Base-by-base conservation (phyloP, 2,888 invertebrate genomes). In the Netelia virgata region DNA sequence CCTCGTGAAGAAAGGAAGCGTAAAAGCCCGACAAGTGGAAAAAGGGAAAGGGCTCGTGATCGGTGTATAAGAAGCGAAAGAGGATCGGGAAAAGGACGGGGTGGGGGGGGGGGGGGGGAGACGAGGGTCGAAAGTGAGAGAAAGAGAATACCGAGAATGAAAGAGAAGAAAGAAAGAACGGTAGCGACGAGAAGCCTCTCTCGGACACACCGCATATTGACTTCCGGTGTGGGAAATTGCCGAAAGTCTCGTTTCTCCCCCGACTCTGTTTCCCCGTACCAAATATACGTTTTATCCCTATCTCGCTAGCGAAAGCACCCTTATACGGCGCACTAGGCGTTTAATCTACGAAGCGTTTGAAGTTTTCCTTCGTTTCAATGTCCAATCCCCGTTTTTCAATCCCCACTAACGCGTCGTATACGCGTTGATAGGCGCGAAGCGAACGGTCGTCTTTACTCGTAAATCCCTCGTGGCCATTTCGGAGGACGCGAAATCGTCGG, bases 331-430 rank as follows among this genome's bases (percentile, higher is more conserved):
- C 85, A 85, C 86, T 85, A 85, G 83, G 84, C 88, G 87, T 88
- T 90, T 89, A 88, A 90, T 89, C 89, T 88, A 85, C 86, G 84
- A 87, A 86, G 75, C 88, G 89, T 89, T 89, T 89, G 88, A 89
- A 89, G 87, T 88, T 88, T 89, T 88, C 86, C 85, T 72, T 50
- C 55, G 57, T 23, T 82, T 20, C 74, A 50, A 64, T 80, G 64
- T 82, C 75, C 43, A 64, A 55, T 61, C 68, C 68, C 36, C 36
- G 36, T 36, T 36, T 36, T 36, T 36, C 36, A 36, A 36, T 6
- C 36, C 36, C 6, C 36, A 36, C 36, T 36, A 36, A 36, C 36
- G 36, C 0, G 8, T 1, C 6, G 36, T 14, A 36, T 59, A 61
- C 23, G 61, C 47, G 47, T 68, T 57, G 6, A 68, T 77, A 36